A percentile compares a stretch with the other conserved stretches of the same genome.
Conservation (phyloP, 2,888 invertebrate genomes). For the Trachelus iudaicus region DNA sequence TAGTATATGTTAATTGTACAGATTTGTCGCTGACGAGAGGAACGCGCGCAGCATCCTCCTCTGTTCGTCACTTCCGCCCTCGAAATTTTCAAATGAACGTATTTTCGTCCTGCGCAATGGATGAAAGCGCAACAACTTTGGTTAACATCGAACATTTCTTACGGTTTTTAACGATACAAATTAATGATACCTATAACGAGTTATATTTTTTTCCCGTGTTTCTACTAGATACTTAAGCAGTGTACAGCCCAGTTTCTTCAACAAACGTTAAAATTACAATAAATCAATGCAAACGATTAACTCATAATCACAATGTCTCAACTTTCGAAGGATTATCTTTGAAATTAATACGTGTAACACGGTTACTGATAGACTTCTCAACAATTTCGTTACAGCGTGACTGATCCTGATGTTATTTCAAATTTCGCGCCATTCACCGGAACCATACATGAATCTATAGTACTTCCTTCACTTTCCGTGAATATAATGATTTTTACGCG, state of each 20-base stretch:
- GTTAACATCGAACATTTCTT: constrained; percentile 48
- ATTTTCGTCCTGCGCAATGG: constrained; percentile 45
- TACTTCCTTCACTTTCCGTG: constrained; percentile 12
- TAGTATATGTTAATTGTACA: not conserved
- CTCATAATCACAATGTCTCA: not conserved
- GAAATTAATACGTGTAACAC: not conserved
- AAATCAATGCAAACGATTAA: not conserved
- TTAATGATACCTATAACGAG: constrained; percentile 31
- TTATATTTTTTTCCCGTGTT: constrained; percentile 25
- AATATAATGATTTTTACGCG: constrained; percentile 27
- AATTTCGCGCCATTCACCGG: not conserved
- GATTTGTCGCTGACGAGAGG: not conserved
- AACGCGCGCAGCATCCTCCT: no score
- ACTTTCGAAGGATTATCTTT: not conserved
- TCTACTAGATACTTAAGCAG: constrained; percentile 41
- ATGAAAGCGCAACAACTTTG: constrained; percentile 39
- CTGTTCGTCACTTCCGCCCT: no score
- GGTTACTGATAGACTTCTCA: not conserved
- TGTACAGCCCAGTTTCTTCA: constrained; percentile 27
- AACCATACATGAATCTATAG: not conserved
- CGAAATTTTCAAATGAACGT: constrained; percentile 37
- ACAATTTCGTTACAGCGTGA: not conserved
- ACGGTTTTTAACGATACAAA: constrained; percentile 41
- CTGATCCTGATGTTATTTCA: not conserved
- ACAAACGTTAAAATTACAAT: constrained; percentile 25